Base-by-base conservation (phyloP, 2,888 invertebrate genomes). In the Apantesis nais region DNA sequence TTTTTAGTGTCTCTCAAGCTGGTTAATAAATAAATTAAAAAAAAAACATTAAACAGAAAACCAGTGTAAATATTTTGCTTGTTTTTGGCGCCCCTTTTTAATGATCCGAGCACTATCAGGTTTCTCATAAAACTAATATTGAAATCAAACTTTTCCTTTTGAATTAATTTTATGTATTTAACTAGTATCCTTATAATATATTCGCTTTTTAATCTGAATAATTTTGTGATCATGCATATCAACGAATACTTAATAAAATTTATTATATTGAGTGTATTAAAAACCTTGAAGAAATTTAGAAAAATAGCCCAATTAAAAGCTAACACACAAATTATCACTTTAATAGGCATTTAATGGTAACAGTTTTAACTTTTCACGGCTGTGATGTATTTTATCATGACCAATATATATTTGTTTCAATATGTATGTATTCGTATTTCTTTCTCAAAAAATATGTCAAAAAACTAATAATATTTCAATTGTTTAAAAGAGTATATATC, bases 161-260 rank as follows among this genome's bases (percentile, higher is more conserved):
- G 25, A 41, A 64, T 34, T 62, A 64, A 39, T 68, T 61, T 71
- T 52, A 55, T 55, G 55, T 66, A 39, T 68, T 68, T 72, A 58
- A 60, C 37, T 52, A 62, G 48, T 62, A 68, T 68, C 62, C 52
- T 58, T 29, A 66, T 66, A 72, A 71, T 41, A 52, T 67, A 68
- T 71, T 66, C 72, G n/a, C 52, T 66, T 62, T 52, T 62, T 64
- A 64, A 72, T 72, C 62, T 65, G 19, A 68, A 68, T 72, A 68
- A 68, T 68, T 65, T 61, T 41, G 52, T 61, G 68, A 61, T 64
- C 67, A 67, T 63, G 64, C 39, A 66, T 68, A 72, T 66, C 66
- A 68, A 68, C 63, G 66, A 66, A 65, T 29, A 25, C 55, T 71
- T 34, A 62, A 58, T 25, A 52, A 4, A 68, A 62, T 64, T 55